Conservation (phyloP, 2,888 invertebrate species). For the Therioaphis trifolii region DNA sequence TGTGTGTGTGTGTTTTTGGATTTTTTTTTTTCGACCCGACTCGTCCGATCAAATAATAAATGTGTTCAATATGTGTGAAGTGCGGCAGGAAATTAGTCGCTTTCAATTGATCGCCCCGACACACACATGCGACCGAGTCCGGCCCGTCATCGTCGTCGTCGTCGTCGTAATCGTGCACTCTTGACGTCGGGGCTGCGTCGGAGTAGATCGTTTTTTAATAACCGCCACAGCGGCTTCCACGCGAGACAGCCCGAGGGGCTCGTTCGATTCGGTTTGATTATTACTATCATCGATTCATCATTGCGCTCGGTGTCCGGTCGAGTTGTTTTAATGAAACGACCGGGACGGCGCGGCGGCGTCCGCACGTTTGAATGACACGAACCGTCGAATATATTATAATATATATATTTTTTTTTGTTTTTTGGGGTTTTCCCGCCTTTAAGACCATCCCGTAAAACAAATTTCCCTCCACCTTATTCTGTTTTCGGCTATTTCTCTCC, state of each 20-base stretch:
- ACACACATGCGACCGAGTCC: neutral
- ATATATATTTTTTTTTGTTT: no score
- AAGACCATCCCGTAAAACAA: no score
- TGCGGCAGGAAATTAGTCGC: neutral
- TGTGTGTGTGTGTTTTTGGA: neutral
- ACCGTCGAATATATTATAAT: no score
- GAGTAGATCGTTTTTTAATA: constrained; percentile 29
- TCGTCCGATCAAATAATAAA: neutral
- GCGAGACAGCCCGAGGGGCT: neutral
- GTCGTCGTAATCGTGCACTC: no score
- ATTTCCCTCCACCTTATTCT: no score
- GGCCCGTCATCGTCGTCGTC: neutral
- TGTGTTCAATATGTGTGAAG: neutral
- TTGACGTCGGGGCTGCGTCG: neutral
- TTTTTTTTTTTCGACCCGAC: neutral
- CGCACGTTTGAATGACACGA: no score
- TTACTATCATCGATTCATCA: constrained; percentile 35
- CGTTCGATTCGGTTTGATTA: neutral
- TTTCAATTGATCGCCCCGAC: constrained; percentile 14
- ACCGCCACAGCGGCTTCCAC: neutral
- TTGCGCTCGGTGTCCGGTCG: neutral
- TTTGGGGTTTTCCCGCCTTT: no score
- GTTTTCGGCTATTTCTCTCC: no score
- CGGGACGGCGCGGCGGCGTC: neutral
- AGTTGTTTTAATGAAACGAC: constrained; percentile 9